Evolutionary conservation across 2,888 invertebrate species (phyloP), one percentile per base, ranked within the genome.

Genomic region (Ectemnius cavifrons): DNA sequence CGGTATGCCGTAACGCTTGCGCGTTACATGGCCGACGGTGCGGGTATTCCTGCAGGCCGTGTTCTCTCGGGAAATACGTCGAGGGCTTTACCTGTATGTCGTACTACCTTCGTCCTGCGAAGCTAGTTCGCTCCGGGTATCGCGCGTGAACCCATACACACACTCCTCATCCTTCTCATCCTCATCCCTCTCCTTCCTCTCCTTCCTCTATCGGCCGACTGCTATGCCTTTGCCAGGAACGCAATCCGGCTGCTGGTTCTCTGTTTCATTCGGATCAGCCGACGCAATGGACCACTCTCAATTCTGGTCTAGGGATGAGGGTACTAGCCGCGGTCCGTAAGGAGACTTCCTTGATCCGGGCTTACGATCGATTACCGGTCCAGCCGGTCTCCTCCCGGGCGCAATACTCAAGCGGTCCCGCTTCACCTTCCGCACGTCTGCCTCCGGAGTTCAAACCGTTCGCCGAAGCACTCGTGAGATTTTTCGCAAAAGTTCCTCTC

Each of bases 51-150:
- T 37, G 37, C 11, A 37, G 5, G 8, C 37, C 6, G 37, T 37
- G 37, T 37, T 80, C 82, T 69, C 82, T 28, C 73, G 80, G 82
- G 82, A 82, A 82, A 82, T 82, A 82, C 74, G 65, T 62, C 61
- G 46, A 60, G 71, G 67, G 82, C 78, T 82, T 82, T 82, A 78
- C 78, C 78, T 77, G 62, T 47, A 37, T 37, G 69, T 63, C 59
- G 69, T 68, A 71, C 72, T 70, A 69, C 66, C 59, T 63, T 52
- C 57, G 57, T 37, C 61, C 58, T 20, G n/a, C n/a, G 58, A 69
- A 49, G 63, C 67, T 78, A 1, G 5, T 16, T n/a, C 16, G 52
- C 52, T 52, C 52, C 52, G 37, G 37, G 37, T 79, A 79, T 79
- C 79, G 76, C 69, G 11, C 63, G 58, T 57, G 80, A 73, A 62